These are phyloP conservation scores for Trachelus troglodyta DNA, from an alignment of 2,888 invertebrate species.

Conservation along the genomic window DNA sequence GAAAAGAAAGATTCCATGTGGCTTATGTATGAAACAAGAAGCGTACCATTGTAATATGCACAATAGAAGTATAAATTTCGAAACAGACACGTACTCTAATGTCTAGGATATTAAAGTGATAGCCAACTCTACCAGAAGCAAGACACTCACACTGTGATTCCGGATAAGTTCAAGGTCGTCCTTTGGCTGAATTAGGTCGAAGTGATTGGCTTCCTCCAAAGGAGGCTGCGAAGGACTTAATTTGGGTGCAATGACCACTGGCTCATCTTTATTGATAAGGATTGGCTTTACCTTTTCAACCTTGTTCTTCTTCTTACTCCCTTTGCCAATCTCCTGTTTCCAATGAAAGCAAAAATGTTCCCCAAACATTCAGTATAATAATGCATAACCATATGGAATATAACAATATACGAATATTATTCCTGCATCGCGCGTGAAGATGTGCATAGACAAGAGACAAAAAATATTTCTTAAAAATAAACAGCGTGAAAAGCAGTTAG, in stretches of 20 bases:
- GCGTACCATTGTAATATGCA: background rate
- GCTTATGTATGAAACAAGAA: background rate
- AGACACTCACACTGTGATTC: constrained; percentile 67
- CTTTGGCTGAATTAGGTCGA: constrained; percentile 84
- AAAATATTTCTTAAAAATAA: background rate
- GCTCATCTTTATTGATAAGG: constrained; percentile 79
- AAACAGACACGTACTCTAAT: background rate
- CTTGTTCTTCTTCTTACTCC: constrained; percentile 77
- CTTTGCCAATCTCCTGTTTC: constrained; percentile 63
- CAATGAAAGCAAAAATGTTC: constrained; percentile 32
- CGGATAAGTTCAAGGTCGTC: constrained; percentile 76
- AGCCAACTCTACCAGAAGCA: background rate
- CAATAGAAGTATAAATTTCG: background rate
- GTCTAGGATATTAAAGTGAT: background rate
- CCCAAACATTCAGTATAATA: constrained; percentile 40
- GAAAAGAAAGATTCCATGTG: background rate
- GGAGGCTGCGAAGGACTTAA: constrained; percentile 64
- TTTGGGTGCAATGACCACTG: constrained; percentile 65
- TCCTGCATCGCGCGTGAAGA: background rate
- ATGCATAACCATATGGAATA: background rate
- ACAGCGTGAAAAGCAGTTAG: background rate
- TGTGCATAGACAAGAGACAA: background rate
- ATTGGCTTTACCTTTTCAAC: constrained; percentile 80
- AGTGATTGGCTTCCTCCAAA: constrained; percentile 72
- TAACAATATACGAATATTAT: background rate